Conservation (phyloP, 2,888 invertebrate species). For the Rotaria socialis region DNA sequence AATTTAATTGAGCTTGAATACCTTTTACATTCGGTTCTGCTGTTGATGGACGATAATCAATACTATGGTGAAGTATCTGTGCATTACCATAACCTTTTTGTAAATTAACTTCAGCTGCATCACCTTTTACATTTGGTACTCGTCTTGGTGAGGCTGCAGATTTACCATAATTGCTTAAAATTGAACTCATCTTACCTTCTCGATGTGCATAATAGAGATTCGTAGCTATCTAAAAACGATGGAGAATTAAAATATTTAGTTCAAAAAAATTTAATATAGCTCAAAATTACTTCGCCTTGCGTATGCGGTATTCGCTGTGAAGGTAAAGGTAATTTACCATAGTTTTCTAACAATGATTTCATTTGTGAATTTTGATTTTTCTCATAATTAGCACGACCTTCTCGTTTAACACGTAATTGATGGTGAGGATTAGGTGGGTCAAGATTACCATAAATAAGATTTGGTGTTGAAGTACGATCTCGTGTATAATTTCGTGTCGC, state of each 20-base stretch:
- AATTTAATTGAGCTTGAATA: background rate
- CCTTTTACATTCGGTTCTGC: background rate
- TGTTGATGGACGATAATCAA: no score
- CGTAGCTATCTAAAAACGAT: background rate
- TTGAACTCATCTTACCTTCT: constrained; percentile 34
- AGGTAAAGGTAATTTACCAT: constrained; percentile 23
- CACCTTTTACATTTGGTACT: constrained; percentile 42
- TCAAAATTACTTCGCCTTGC: constrained; percentile 37
- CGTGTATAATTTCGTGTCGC: background rate
- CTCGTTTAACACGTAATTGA: constrained; percentile 38
- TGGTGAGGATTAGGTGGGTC: constrained; percentile 40
- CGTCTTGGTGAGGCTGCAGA: constrained; percentile 34
- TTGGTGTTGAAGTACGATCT: constrained; percentile 30
- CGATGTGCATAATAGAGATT: constrained; percentile 31
- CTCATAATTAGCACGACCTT: constrained; percentile 40
- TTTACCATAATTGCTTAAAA: constrained; percentile 39
- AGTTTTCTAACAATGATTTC: constrained; percentile 39
- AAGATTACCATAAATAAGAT: constrained; percentile 39
- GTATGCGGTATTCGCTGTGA: constrained; percentile 10
- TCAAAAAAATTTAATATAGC: background rate
- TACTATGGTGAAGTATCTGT: background rate
- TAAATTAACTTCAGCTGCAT: background rate
- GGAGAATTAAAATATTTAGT: background rate
- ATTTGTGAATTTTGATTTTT: constrained; percentile 39
- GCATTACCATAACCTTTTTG: background rate